Conservation (phyloP, 2,888 invertebrate genomes). For the Drosophila nr. fundita region DNA sequence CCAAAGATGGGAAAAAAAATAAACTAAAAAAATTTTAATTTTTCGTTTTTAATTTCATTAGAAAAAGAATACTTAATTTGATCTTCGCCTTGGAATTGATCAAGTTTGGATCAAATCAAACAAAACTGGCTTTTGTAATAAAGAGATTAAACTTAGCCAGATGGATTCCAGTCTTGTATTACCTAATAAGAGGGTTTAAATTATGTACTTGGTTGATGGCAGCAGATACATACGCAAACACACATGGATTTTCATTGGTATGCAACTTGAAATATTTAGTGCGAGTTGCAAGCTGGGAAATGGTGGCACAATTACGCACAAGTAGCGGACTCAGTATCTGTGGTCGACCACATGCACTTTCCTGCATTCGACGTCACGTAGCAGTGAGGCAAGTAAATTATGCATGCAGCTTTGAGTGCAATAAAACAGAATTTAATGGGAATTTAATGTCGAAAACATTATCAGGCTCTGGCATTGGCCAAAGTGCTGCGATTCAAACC, state of each 20-base stretch:
- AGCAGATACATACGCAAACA: not conserved
- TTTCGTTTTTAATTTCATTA: not conserved
- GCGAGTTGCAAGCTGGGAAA: not conserved
- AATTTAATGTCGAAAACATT: slow-evolving; percentile 76
- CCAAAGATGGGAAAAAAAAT: not conserved
- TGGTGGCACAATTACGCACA: slow-evolving; percentile 28
- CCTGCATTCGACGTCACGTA: slow-evolving; percentile 53
- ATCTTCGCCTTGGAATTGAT: not conserved
- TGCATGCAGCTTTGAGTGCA: slow-evolving; percentile 72
- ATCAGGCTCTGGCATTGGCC: slow-evolving; percentile 54
- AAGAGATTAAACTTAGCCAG: not conserved
- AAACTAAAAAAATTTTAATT: not conserved
- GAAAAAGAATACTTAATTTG: not conserved
- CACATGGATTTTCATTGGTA: not conserved
- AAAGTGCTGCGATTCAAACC: slow-evolving; percentile 40
- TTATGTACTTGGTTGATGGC: not conserved
- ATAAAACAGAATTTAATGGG: slow-evolving; percentile 75
- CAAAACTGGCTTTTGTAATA: not conserved
- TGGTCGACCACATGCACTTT: slow-evolving; percentile 52
- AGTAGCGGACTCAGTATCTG: slow-evolving; percentile 25
- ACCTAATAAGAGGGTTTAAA: not conserved
- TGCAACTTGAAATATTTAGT: slow-evolving; percentile 19
- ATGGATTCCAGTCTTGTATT: not conserved
- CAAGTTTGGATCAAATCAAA: not conserved
- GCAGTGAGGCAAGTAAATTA: slow-evolving; percentile 64